phyloP scores from a whole-genome alignment of 2,888 invertebrate genomes.

The Brachypterus glaber region DNA sequence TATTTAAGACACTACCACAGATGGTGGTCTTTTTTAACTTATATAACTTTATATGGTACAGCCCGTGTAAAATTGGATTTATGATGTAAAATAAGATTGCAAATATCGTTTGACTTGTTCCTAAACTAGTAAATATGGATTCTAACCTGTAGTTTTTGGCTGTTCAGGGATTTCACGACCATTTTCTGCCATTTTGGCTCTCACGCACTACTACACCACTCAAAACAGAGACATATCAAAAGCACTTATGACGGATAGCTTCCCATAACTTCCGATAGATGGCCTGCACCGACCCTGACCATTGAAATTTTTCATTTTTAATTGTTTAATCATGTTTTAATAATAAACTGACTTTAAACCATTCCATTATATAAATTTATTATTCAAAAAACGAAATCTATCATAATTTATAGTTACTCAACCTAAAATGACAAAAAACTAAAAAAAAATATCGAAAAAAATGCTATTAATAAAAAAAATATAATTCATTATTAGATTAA shows the following conservation, averaged over 20 bases:
- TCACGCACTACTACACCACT: slow-evolving; percentile 32
- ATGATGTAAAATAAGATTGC: not conserved
- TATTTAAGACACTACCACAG: slow-evolving; percentile 37
- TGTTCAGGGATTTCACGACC: slow-evolving; percentile 38
- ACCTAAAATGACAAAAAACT: too few relatives aligned
- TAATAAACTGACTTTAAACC: too few relatives aligned
- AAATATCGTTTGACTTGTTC: slow-evolving; percentile 9
- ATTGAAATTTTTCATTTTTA: too few relatives aligned
- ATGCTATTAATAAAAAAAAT: too few relatives aligned
- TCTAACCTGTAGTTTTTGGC: slow-evolving; percentile 39
- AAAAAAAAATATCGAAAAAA: too few relatives aligned
- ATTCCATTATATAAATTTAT: too few relatives aligned
- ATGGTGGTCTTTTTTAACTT: slow-evolving; percentile 37
- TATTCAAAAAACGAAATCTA: too few relatives aligned
- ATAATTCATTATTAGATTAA: too few relatives aligned
- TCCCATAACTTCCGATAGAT: slow-evolving; percentile 10
- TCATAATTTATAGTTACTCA: too few relatives aligned
- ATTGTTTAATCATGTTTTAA: too few relatives aligned
- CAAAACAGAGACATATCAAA: slow-evolving; percentile 31
- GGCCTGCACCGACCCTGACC: too few relatives aligned
- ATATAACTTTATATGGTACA: slow-evolving; percentile 33
- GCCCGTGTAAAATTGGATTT: slow-evolving; percentile 18
- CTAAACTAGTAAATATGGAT: slow-evolving; percentile 16
- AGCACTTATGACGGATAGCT: slow-evolving; percentile 14
- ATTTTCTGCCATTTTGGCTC: slow-evolving; percentile 42